Evolutionary conservation across 2,113 vertebrate genomes (phyloP), one percentile per base, ranked within the genome.

Genomic region (Nipponia nippon): DNA sequence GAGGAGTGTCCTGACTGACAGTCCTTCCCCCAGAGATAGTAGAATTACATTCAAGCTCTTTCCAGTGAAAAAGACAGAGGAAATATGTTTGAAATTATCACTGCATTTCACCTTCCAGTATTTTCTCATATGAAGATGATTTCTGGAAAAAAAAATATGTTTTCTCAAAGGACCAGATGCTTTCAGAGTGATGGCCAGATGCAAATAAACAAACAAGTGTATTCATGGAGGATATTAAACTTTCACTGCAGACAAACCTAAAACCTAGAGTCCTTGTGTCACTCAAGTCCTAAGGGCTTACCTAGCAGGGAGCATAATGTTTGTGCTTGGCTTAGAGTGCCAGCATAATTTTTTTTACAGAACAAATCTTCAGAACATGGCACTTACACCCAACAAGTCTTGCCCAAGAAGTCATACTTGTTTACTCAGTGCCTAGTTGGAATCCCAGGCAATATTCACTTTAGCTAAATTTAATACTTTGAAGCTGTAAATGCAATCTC

Each of bases 21-120:
- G 44, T 34, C 40, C 49, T 92, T 87, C 49, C 90, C 61, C 82
- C 40, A 89, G 91, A 95, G 89, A 92, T 10, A 86, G 55, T 10
- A 78, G 58, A 78, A 80, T 92, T 92, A 85, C 70, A 87, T 61
- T 88, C 66, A 66, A 49, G 32, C 9, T 81, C 26, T 78, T 90
- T 87, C 59, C 80, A 92, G 16, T 78, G 59, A 73, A 87, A 93
- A 30, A 88, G 38, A 26, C 80, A 89, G 61, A 87, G 23, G 34
- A 91, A 97, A 72, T 67, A 88, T 91, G 76, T 89, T 94, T 93
- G 69, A 94, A 95, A 97, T 82, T 83, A 94, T 84, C 36, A 75
- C 40, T 2, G 16, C 42, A 75, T 86, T 94, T 97, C 65, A 91
- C 88, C 90, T 89, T 89, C 76, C 61, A 96, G 50, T 90, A 26